Percentiles rank a stretch among this genome's conserved stretches.
Evolutionary conservation across 2,113 vertebrate genomes (phyloP).

Genomic region (Pseudopipra pipra): DNA sequence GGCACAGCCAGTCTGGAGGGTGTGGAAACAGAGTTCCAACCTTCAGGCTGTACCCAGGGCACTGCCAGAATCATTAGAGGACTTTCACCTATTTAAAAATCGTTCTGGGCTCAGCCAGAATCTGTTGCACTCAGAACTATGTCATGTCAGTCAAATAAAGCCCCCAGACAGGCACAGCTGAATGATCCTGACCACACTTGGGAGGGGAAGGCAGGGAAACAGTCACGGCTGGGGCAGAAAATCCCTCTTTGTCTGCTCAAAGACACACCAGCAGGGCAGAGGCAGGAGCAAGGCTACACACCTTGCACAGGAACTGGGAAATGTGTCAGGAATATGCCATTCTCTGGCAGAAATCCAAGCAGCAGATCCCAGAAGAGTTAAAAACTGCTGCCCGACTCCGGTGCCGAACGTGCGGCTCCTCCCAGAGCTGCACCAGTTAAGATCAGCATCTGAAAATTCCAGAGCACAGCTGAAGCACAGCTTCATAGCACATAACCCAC

Average conservation of each 20-base stretch:
- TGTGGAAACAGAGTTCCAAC: not conserved
- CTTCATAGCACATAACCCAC: not conserved
- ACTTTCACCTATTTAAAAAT: not conserved
- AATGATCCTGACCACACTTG: fast-evolving
- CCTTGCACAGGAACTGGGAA: not conserved
- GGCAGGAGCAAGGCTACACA: not conserved
- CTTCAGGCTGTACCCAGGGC: not conserved
- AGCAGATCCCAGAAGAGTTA: not conserved
- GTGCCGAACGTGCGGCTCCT: fast-evolving
- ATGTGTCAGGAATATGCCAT: not conserved
- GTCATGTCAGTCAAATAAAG: not conserved
- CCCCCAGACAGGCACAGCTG: not conserved
- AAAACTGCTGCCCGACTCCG: not conserved
- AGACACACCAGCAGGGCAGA: not conserved
- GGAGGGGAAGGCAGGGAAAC: not conserved
- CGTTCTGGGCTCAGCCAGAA: not conserved
- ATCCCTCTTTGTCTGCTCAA: not conserved
- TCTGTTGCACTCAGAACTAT: not conserved
- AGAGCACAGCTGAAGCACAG: not conserved
- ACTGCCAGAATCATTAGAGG: not conserved
- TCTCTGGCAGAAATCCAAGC: not conserved
- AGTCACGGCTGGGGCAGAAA: not conserved
- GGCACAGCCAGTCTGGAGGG: not conserved
- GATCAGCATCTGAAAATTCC: not conserved
- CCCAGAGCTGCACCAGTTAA: not conserved